These are phyloP conservation scores for Noctua comes DNA, from an alignment of 2,888 invertebrate species.

Conservation along the genomic window DNA sequence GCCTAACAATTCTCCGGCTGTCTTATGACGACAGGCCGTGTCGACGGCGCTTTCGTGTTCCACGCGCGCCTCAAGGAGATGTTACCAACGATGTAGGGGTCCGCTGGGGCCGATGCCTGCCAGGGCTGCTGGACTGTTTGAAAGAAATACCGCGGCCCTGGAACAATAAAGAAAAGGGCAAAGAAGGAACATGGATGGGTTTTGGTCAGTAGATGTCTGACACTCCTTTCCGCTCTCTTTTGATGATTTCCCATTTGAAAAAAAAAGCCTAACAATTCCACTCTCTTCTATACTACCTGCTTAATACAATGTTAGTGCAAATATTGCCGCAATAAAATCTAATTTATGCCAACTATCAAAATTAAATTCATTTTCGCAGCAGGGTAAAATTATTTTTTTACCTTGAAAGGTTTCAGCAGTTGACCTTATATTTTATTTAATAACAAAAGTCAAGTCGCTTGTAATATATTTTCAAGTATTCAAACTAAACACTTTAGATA, in stretches of 20 bases:
- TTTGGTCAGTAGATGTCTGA: too few species aligned
- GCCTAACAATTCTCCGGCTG: neutral
- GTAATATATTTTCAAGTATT: neutral
- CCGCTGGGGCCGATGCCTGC: too few species aligned
- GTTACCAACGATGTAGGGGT: too few species aligned
- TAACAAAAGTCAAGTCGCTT: neutral
- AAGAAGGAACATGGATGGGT: too few species aligned
- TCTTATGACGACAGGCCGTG: too few species aligned
- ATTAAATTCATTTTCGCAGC: neutral
- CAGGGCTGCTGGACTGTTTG: too few species aligned
- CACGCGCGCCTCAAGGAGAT: too few species aligned
- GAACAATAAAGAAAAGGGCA: too few species aligned
- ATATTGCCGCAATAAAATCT: neutral
- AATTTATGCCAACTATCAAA: neutral
- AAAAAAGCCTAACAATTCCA: neutral
- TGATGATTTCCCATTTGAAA: too few species aligned
- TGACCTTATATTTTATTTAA: conserved; percentile 5
- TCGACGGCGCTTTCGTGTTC: too few species aligned
- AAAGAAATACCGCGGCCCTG: too few species aligned
- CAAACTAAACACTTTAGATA: conserved; percentile 25
- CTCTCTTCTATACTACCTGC: neutral
- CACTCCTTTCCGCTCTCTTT: too few species aligned
- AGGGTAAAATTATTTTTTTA: neutral
- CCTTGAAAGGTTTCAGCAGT: neutral
- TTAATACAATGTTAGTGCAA: neutral